These are phyloP conservation scores for Clarias fuscus DNA, from an alignment of 2,797 vertebrate genomes.

Conservation along the genomic window DNA sequence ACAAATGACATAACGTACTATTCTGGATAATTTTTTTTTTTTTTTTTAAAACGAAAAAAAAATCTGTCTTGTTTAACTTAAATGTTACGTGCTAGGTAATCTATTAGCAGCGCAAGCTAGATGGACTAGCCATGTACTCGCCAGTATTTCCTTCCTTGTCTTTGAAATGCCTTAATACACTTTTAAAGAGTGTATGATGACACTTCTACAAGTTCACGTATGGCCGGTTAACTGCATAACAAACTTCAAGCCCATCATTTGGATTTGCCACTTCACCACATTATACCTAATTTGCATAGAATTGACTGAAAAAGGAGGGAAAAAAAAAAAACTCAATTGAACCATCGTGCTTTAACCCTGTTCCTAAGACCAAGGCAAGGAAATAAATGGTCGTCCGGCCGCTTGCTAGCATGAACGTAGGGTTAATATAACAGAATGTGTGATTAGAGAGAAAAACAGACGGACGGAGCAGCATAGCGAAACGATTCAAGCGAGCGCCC, in stretches of 20 bases:
- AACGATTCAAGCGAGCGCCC: background rate
- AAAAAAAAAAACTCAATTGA: background rate
- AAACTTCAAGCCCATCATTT: background rate
- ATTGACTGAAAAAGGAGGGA: background rate
- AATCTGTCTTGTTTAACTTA: background rate
- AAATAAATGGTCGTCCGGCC: background rate
- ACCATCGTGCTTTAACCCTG: background rate
- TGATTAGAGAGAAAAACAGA: conserved; percentile 9
- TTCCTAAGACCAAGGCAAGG: background rate
- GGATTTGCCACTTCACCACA: background rate
- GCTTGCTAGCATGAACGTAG: background rate
- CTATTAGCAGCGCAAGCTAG: background rate
- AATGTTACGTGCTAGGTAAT: background rate
- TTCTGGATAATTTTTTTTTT: no score
- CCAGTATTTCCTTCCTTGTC: background rate
- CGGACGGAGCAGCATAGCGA: background rate
- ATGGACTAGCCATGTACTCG: background rate
- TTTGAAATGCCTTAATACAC: background rate
- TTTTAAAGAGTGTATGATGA: background rate
- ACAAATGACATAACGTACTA: background rate
- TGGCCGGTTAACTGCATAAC: background rate
- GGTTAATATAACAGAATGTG: conserved; percentile 21
- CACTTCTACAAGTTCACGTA: background rate
- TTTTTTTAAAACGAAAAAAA: background rate
- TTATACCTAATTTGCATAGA: conserved; percentile 17